Evolutionary conservation across 2,888 invertebrate species (phyloP), one percentile per base, ranked within the genome.

Genomic region (Phalera bucephala): DNA sequence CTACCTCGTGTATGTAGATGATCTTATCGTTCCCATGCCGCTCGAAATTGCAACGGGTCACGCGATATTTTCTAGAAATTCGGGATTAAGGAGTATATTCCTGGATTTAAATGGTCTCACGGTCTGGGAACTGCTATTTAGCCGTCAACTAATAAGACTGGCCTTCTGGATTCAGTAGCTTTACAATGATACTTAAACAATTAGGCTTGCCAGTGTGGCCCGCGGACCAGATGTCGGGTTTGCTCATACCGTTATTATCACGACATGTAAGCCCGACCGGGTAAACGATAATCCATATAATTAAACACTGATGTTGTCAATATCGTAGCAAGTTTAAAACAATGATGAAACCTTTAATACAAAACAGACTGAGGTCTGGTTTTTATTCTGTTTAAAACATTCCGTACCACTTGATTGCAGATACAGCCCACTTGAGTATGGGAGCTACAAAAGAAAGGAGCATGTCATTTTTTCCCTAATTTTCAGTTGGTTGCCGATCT

Each of bases 91-190:
- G 2, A 14, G 27, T 25, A 9, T n/a, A 14, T 14, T 27, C 5
- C 5, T 11, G 40, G 42, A 52, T 59, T 58, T 57, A 63, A 67
- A 66, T 57, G 47, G 45, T 78, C 74, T 64, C 74, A 72, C 70
- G 68, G 56, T 64, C 42, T 27, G 51, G 47, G 40, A 52, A 52
- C 46, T 49, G 45, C 56, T 57, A 61, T 65, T 72, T 70, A 66
- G 56, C 56, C 48, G 56, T 61, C 68, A 54, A 54, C 48, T 45
- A 35, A 17, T 53, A 65, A 51, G 56, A 42, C 49, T 55, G 66
- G 64, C 70, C 70, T 72, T 74, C 68, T 71, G 72, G 65, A 73
- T 77, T 69, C 84, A 75, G 84, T 82, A 83, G 83, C 82, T 61
- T 76, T 73, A 73, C 74, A 72, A 77, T 72, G 72, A 72, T 78